A percentile compares a stretch with the other conserved stretches of the same genome.
Conservation (phyloP, 2,888 invertebrate genomes). For the Cephus rjabovi region DNA sequence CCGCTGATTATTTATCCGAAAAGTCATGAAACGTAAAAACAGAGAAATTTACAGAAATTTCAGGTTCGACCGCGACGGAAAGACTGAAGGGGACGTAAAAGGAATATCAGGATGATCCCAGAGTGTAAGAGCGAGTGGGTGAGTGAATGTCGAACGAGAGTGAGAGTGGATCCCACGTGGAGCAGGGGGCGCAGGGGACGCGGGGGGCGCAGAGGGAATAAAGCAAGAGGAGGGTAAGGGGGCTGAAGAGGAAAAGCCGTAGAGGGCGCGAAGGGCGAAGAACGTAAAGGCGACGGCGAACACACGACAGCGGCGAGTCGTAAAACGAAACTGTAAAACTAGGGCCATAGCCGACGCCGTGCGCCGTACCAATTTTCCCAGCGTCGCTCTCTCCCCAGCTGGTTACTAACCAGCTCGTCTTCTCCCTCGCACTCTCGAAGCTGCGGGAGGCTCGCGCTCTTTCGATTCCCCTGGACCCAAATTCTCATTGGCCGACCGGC, state of each 20-base stretch:
- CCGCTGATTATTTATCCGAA: neutral
- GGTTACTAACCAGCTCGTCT: conserved; percentile 32
- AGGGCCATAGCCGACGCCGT: conserved; percentile 21
- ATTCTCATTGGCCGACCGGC: conserved; percentile 18
- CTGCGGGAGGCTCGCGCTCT: conserved; percentile 18
- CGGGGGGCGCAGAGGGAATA: neutral
- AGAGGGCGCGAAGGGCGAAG: conserved; percentile 29
- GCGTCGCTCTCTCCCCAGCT: conserved; percentile 26
- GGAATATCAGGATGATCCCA: neutral
- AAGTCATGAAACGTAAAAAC: neutral
- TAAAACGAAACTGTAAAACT: conserved; percentile 60
- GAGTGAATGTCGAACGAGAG: neutral
- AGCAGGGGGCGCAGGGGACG: neutral
- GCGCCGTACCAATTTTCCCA: conserved; percentile 32
- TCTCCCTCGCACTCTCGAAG: neutral
- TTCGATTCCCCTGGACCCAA: conserved; percentile 29
- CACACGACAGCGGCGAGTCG: conserved; percentile 57
- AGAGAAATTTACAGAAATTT: neutral
- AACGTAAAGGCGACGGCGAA: conserved; percentile 49
- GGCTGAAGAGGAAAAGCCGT: conserved; percentile 30
- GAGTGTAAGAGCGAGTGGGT: neutral
- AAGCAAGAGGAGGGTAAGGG: neutral
- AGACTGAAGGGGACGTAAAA: neutral
- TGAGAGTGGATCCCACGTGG: neutral
- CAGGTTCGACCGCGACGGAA: neutral